Conservation (phyloP, 2,797 vertebrate genomes). For the Acanthornis magna region DNA sequence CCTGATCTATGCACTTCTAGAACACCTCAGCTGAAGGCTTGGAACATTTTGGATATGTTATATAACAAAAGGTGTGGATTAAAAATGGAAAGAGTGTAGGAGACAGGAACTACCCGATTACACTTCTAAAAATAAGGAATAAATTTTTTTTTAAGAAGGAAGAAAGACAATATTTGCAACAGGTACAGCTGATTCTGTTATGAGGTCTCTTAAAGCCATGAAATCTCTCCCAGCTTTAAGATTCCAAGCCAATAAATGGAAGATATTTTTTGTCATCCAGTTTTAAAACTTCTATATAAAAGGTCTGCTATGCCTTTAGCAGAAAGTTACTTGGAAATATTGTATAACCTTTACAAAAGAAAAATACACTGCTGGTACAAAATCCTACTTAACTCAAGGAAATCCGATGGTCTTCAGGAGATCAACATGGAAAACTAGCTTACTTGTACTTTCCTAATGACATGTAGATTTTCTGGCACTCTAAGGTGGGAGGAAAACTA, state of each 20-base stretch:
- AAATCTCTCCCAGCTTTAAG: not conserved
- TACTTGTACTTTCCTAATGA: not conserved
- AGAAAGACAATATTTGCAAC: not conserved
- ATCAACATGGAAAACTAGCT: fast-evolving
- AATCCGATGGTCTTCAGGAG: not conserved
- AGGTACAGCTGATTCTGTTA: not conserved
- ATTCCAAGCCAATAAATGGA: not conserved
- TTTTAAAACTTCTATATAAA: not conserved
- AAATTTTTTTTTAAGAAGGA: too few relatives aligned
- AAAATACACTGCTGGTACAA: not conserved
- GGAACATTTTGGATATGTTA: not conserved
- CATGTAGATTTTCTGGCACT: not conserved
- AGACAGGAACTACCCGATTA: not conserved
- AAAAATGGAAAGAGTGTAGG: not conserved
- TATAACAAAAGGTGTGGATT: not conserved
- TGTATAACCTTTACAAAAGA: not conserved
- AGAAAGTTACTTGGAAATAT: not conserved
- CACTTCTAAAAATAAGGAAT: not conserved
- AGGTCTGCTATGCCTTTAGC: not conserved
- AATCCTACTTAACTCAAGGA: not conserved
- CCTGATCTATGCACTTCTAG: not conserved
- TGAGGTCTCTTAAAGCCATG: not conserved
- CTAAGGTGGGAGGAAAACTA: not conserved
- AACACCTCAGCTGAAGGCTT: not conserved
- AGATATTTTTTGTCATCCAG: not conserved